Evolutionary conservation across 1,140 invertebrate species (phyloP).

Genomic region (Hyposmocoma kahamanoa): DNA sequence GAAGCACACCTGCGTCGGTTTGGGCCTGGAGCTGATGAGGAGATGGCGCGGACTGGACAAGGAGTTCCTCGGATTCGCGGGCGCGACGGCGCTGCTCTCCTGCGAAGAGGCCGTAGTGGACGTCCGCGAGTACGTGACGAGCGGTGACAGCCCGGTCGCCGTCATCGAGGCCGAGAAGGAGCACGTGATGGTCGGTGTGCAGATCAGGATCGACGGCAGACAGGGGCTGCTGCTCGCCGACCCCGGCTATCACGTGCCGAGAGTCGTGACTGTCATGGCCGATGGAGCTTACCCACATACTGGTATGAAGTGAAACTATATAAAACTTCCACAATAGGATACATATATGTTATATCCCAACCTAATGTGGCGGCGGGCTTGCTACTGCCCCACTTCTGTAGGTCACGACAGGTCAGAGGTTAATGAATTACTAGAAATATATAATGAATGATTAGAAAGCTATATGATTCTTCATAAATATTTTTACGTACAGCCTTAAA

Average conservation of each 20-base stretch:
- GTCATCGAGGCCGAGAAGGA: slow-evolving; percentile 86
- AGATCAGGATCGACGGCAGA: slow-evolving; percentile 82
- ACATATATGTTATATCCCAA: no score
- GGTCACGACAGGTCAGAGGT: no score
- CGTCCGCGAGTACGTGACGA: slow-evolving; percentile 78
- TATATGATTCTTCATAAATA: no score
- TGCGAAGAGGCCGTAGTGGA: slow-evolving; percentile 89
- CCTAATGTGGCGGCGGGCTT: no score
- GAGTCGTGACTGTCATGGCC: slow-evolving; percentile 89
- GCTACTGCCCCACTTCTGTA: no score
- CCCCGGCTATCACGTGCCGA: slow-evolving; percentile 91
- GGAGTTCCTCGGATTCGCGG: slow-evolving; percentile 77
- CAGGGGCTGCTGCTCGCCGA: slow-evolving; percentile 86
- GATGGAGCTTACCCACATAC: slow-evolving; percentile 90
- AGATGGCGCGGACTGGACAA: slow-evolving; percentile 66
- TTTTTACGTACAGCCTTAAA: no score
- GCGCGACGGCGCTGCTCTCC: slow-evolving; percentile 84
- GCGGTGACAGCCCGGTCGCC: slow-evolving; percentile 72
- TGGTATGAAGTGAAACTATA: no score
- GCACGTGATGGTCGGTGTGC: slow-evolving; percentile 89
- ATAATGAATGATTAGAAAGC: no score
- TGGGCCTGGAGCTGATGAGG: slow-evolving; percentile 85
- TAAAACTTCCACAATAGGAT: no score
- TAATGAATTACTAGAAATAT: no score
- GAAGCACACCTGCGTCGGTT: slow-evolving; percentile 91